These are phyloP conservation scores for Lycophotia porphyrea DNA, from an alignment of 2,888 invertebrate species.

Conservation along the genomic window DNA sequence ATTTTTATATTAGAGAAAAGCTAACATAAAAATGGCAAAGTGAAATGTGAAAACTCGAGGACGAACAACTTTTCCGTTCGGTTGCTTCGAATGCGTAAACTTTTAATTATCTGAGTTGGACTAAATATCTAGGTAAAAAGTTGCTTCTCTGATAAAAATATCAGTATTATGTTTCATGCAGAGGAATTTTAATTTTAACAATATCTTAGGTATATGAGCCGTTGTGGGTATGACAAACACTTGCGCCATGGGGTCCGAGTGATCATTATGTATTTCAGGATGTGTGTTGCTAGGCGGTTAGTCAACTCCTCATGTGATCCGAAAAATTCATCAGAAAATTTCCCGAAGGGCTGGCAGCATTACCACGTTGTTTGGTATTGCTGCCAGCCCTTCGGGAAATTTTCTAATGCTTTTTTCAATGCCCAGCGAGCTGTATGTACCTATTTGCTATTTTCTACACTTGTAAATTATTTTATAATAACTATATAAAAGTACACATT, in stretches of 20 bases:
- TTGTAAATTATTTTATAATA: background rate
- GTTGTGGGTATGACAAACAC: background rate
- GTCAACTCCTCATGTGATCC: background rate
- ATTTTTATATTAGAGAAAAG: background rate
- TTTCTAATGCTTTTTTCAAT: background rate
- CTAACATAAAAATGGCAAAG: background rate
- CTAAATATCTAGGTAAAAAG: background rate
- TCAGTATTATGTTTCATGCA: background rate
- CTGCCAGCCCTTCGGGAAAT: background rate
- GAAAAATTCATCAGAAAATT: too few species aligned
- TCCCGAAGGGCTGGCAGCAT: too few species aligned
- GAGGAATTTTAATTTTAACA: background rate
- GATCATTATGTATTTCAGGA: background rate
- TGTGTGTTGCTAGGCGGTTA: background rate
- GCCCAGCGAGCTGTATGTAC: background rate
- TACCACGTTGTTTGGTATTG: background rate
- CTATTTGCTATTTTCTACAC: background rate
- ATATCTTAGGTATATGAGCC: background rate
- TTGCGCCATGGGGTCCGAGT: background rate
- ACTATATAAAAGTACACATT: background rate
- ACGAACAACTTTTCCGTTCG: slow-evolving; percentile 4
- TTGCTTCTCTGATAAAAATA: background rate
- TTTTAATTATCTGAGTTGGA: slow-evolving; percentile 27
- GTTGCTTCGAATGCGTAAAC: background rate
- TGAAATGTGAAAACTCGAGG: background rate